These are phyloP conservation scores for Gyrodactylus bullatarudis DNA, from an alignment of 1,140 invertebrate genomes.

Conservation along the genomic window DNA sequence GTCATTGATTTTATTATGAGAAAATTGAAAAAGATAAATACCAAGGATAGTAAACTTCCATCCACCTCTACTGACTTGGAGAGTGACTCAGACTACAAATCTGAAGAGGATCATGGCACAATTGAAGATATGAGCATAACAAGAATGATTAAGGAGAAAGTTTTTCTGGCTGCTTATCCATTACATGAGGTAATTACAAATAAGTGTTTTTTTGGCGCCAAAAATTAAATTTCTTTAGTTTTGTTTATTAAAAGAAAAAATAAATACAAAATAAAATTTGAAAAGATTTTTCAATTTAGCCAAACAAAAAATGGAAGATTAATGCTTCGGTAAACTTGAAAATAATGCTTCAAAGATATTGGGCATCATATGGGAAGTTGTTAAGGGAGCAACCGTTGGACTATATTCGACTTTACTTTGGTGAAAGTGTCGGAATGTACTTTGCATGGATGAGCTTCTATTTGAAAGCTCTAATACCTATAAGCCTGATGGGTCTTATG, in stretches of 20 bases:
- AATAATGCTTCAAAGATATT: not conserved
- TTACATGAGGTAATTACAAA: conserved; percentile 4
- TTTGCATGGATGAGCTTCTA: conserved; percentile 17
- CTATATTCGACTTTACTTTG: conserved; percentile 15
- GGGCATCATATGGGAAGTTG: not conserved
- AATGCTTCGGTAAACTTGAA: not conserved
- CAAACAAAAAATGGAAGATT: not conserved
- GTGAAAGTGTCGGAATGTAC: conserved; percentile 22
- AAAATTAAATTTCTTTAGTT: not conserved
- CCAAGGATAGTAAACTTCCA: not conserved
- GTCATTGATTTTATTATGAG: not conserved
- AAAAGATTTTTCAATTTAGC: too few relatives aligned
- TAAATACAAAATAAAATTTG: not conserved
- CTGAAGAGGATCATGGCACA: not conserved
- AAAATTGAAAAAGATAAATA: not conserved
- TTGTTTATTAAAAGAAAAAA: not conserved
- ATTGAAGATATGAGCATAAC: not conserved
- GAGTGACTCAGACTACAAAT: not conserved
- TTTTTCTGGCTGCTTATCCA: conserved; percentile 1
- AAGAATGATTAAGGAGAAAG: not conserved
- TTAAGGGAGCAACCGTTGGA: not conserved
- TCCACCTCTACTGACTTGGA: too few relatives aligned
- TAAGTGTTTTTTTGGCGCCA: too few relatives aligned
- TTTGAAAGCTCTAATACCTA: not conserved
- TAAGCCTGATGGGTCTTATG: not conserved